A percentile compares a stretch with the other conserved stretches of the same genome.
Evolutionary conservation across 2,888 invertebrate genomes (phyloP).

Genomic region (Nudaria mundana): DNA sequence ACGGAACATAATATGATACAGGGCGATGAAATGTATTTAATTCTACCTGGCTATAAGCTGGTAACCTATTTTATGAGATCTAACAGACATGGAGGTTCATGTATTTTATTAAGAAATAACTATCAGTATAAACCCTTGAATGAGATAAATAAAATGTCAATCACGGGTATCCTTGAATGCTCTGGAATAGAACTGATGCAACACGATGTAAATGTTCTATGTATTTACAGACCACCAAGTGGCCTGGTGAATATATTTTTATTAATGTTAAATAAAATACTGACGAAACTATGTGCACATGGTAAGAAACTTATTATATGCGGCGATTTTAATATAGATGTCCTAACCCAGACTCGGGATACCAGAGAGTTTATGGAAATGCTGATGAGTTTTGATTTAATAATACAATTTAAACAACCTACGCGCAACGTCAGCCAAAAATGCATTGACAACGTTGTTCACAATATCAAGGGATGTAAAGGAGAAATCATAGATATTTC

Average conservation of each 20-base stretch:
- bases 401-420: not conserved
- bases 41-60: no score
- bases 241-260: not conserved
- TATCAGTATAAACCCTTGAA: no score
- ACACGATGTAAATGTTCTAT: not conserved
- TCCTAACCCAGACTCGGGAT: not conserved
- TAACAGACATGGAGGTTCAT: no score
- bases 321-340: not conserved
- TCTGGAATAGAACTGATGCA: not conserved
- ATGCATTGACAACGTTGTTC: not conserved
- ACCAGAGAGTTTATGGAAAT: not conserved
- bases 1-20: no score
- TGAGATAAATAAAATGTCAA: no score
- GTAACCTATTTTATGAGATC: no score
- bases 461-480: not conserved
- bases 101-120: no score
- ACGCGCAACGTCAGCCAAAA: not conserved
- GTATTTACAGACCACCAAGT: not conserved
- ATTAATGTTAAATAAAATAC: not conserved
- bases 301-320: not conserved
- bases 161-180: no score
- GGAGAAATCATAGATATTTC: not conserved
- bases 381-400: not conserved
- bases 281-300: not conserved
- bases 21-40: no score